These are phyloP conservation scores for Alectoris magna DNA, from an alignment of 2,797 vertebrate genomes.

Conservation along the genomic window DNA sequence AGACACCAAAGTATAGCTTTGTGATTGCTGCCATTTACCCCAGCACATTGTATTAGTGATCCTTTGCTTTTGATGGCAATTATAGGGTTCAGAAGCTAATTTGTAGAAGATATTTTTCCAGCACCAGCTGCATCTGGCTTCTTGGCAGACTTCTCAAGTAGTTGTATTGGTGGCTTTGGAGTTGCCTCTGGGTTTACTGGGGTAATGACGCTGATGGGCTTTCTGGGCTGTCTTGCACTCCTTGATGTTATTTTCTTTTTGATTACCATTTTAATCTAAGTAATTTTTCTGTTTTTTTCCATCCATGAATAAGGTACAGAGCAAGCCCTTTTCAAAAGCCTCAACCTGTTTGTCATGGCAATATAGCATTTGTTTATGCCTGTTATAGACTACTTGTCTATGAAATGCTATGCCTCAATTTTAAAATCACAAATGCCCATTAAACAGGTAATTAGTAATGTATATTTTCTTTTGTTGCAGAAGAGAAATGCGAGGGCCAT, in stretches of 20 bases:
- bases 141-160: conserved; percentile 36
- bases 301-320: background rate
- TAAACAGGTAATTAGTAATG: conserved; percentile 59
- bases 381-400: conserved; percentile 52
- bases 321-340: conserved; percentile 32
- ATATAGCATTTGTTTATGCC: conserved; percentile 41
- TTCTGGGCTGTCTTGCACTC: conserved; percentile 35
- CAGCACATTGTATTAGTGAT: background rate
- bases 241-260: conserved; percentile 49
- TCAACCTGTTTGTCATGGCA: conserved; percentile 20
- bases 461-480: conserved; percentile 55
- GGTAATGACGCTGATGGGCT: conserved; percentile 20
- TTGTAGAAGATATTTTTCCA: conserved; percentile 31
- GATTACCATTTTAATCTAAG: conserved; percentile 55
- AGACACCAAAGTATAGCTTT: background rate
- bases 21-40: conserved; percentile 23
- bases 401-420: conserved; percentile 25
- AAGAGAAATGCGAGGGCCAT: conserved; percentile 55
- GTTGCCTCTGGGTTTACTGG: conserved; percentile 31
- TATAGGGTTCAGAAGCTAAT: conserved; percentile 56
- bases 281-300: conserved; percentile 57
- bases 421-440: conserved; percentile 50
- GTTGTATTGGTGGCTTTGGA: conserved; percentile 40
- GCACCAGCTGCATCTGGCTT: conserved; percentile 34
- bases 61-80: conserved; percentile 36